A percentile compares a stretch with the other conserved stretches of the same genome.
These are phyloP conservation scores for Cepaea hortensis DNA, from an alignment of 2,888 invertebrate species.

Conservation along the genomic window DNA sequence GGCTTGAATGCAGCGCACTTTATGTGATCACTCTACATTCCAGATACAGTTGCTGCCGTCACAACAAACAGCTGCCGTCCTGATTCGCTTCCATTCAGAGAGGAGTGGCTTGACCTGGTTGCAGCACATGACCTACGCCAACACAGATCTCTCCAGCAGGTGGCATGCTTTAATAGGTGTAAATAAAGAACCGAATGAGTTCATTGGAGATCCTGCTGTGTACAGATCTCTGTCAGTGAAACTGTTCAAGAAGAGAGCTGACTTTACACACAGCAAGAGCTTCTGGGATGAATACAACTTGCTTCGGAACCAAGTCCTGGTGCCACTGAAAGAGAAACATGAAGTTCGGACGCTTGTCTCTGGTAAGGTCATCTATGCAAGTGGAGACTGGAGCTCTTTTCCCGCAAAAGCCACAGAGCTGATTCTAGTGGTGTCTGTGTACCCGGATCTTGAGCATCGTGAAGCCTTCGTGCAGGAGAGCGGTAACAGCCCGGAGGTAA, in stretches of 20 bases:
- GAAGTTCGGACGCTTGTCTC: not conserved
- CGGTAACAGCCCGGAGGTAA: not conserved
- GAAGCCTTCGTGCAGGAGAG: not conserved
- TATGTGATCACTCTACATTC: not conserved
- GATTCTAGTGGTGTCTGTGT: not conserved
- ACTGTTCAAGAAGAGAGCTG: not conserved
- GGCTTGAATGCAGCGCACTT: no score
- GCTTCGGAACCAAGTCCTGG: not conserved
- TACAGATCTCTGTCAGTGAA: not conserved
- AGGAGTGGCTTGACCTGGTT: conserved; percentile 2
- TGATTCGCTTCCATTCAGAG: not conserved
- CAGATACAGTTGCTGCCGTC: conserved; percentile 4
- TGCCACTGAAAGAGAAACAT: not conserved
- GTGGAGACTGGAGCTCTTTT: conserved; percentile 23
- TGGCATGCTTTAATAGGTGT: conserved; percentile 11
- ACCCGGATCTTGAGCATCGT: not conserved
- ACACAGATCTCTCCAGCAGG: not conserved
- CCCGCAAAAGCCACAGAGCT: not conserved
- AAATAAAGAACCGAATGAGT: not conserved
- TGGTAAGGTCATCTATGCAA: not conserved
- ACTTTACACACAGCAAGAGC: not conserved
- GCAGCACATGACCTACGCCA: not conserved
- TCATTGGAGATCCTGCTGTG: no score
- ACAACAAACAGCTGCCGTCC: not conserved
- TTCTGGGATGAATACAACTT: not conserved